Percentiles rank a stretch among this genome's conserved stretches.
These are phyloP conservation scores for Hirtodrosophila confusa DNA, from an alignment of 2,888 invertebrate species.

Conservation along the genomic window DNA sequence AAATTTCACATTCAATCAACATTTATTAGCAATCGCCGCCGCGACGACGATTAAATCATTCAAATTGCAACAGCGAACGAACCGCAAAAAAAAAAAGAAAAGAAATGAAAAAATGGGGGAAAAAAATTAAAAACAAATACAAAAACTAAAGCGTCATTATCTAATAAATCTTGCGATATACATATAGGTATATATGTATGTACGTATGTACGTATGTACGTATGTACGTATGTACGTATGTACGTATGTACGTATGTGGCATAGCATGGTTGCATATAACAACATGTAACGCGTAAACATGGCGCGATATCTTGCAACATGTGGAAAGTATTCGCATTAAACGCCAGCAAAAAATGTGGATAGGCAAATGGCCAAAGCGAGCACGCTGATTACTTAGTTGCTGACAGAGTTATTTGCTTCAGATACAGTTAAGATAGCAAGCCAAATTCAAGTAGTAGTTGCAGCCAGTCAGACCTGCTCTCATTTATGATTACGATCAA, in stretches of 20 bases:
- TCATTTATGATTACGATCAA: too few relatives aligned
- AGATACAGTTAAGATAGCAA: too few relatives aligned
- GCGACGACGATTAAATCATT: constrained; percentile 65
- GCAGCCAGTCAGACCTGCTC: too few relatives aligned
- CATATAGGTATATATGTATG: constrained; percentile 4
- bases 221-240: background rate
- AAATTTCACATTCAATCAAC: constrained; percentile 54
- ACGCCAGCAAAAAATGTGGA: constrained; percentile 35
- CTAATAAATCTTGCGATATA: constrained; percentile 72
- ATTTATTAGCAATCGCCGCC: constrained; percentile 40
- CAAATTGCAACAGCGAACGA: constrained; percentile 68
- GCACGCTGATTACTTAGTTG: background rate
- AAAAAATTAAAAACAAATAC: constrained; percentile 33
- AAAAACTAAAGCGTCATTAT: constrained; percentile 67
- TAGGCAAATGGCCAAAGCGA: constrained; percentile 17
- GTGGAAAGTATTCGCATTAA: constrained; percentile 49
- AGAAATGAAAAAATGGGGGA: constrained; percentile 30
- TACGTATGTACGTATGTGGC: background rate
- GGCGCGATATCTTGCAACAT: constrained; percentile 55
- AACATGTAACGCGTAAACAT: constrained; percentile 50
- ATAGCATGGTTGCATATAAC: too few relatives aligned
- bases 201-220: background rate
- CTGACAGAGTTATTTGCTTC: background rate
- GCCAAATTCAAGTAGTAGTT: too few relatives aligned
- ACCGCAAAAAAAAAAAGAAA: constrained; percentile 26